Conservation (phyloP, 2,888 invertebrate species). For the Allophyes oxyacanthae region DNA sequence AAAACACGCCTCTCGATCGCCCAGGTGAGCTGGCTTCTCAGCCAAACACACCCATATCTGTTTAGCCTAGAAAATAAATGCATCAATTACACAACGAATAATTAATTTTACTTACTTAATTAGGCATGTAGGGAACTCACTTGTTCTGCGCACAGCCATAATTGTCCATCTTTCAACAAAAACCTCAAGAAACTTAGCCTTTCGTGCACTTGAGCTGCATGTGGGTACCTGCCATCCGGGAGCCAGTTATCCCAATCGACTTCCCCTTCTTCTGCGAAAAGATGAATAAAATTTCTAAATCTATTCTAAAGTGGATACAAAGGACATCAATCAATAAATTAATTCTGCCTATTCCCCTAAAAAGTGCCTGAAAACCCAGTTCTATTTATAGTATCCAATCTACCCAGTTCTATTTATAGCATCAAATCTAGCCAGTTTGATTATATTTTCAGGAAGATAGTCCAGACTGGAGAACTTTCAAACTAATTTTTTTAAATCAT, state of each 20-base stretch:
- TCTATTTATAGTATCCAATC: too few relatives aligned
- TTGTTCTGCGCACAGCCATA: constrained; percentile 99
- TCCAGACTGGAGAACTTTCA: too few relatives aligned
- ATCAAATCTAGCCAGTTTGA: too few relatives aligned
- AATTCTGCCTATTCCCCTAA: too few relatives aligned
- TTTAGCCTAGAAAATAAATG: constrained; percentile 90
- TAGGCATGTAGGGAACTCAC: constrained; percentile 62
- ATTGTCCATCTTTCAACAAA: constrained; percentile 97
- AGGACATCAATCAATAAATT: too few relatives aligned
- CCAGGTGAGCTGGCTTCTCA: constrained; percentile 96
- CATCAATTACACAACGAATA: constrained; percentile 43
- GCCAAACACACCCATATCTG: constrained; percentile 99
- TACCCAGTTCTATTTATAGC: too few relatives aligned
- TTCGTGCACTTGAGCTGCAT: constrained; percentile 97
- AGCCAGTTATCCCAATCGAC: constrained; percentile 94
- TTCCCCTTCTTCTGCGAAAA: constrained; percentile 91
- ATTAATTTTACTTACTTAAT: constrained; percentile 19
- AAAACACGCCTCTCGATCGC: constrained; percentile 98
- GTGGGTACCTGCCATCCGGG: constrained; percentile 97
- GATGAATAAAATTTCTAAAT: background rate
- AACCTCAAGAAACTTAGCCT: constrained; percentile 97
- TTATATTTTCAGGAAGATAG: too few relatives aligned
- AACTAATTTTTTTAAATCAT: too few relatives aligned
- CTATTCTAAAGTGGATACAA: too few relatives aligned
- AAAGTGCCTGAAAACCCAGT: too few relatives aligned